phyloP scores from a whole-genome alignment of 2,888 invertebrate species.

The Ormyrus rosae region DNA sequence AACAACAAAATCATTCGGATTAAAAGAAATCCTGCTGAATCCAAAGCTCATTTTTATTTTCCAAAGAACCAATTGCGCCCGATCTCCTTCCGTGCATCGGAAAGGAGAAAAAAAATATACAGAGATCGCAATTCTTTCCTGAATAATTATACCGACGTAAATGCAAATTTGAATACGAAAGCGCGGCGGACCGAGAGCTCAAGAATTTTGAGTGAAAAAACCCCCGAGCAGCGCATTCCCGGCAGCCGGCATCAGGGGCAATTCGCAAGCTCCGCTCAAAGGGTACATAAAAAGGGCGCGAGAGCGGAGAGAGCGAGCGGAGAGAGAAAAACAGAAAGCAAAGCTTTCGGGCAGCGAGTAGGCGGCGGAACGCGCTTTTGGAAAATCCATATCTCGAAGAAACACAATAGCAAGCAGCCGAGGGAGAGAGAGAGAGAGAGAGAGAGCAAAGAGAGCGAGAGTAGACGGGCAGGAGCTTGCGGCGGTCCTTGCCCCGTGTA shows the following conservation, averaged over 20 bases:
- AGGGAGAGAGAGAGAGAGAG: conserved; percentile 25
- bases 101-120: no score
- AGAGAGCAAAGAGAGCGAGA: conserved; percentile 59
- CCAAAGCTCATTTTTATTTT: no score
- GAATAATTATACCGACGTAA: not conserved
- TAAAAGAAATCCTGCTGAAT: no score
- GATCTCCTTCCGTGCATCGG: no score
- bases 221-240: not conserved
- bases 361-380: conserved; percentile 67
- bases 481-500: conserved; percentile 76
- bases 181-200: no score
- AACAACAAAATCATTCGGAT: no score
- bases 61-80: no score
- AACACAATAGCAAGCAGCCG: conserved; percentile 61
- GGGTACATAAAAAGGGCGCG: not conserved
- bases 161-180: not conserved
- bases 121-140: no score
- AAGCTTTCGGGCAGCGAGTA: conserved; percentile 55
- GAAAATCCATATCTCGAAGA: conserved; percentile 72
- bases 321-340: conserved; percentile 33
- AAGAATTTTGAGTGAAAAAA: not conserved
- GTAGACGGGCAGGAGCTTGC: conserved; percentile 70
- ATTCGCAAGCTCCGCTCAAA: not conserved
- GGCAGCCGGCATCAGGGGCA: not conserved
- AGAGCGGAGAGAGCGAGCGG: not conserved